Percentiles rank a stretch among this genome's conserved stretches.
Evolutionary conservation across 2,113 vertebrate genomes (phyloP).

Genomic region (Polyodon spathula): DNA sequence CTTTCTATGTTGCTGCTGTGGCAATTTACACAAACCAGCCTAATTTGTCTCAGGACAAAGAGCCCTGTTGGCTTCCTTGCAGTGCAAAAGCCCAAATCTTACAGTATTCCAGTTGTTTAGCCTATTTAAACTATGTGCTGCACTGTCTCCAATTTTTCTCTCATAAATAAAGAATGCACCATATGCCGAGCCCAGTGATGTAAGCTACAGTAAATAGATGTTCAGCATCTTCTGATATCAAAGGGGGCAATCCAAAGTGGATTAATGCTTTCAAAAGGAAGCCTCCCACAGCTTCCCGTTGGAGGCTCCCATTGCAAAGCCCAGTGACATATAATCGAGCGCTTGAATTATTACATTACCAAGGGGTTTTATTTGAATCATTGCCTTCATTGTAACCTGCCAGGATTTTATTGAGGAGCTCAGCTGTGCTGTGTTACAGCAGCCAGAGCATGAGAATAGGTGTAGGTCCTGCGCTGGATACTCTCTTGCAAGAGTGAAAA

Average conservation of each 20-base stretch:
- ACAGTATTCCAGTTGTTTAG: background rate
- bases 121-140: background rate
- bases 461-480: slow-evolving; percentile 17
- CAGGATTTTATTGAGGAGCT: slow-evolving; percentile 9
- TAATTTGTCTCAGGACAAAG: slow-evolving; percentile 11
- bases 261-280: slow-evolving; percentile 15
- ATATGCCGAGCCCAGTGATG: slow-evolving; percentile 10
- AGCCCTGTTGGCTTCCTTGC: background rate
- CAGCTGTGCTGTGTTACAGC: slow-evolving; percentile 14
- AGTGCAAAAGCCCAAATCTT: background rate
- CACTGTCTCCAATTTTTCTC: slow-evolving; percentile 5
- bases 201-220: background rate
- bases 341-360: slow-evolving; percentile 23
- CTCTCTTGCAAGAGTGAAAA: background rate
- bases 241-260: slow-evolving; percentile 26
- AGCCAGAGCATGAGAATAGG: slow-evolving; percentile 27
- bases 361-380: slow-evolving; percentile 9
- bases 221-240: slow-evolving; percentile 27
- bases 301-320: slow-evolving; percentile 21
- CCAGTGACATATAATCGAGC: slow-evolving; percentile 25
- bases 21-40: slow-evolving; percentile 6
- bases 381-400: slow-evolving; percentile 19
- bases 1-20: slow-evolving; percentile 4
- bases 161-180: slow-evolving; percentile 10
- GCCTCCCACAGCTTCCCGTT: slow-evolving; percentile 26